A percentile compares a stretch with the other conserved stretches of the same genome.
Conservation (phyloP, 1,140 invertebrate species). For the Diploscapter pachys region DNA sequence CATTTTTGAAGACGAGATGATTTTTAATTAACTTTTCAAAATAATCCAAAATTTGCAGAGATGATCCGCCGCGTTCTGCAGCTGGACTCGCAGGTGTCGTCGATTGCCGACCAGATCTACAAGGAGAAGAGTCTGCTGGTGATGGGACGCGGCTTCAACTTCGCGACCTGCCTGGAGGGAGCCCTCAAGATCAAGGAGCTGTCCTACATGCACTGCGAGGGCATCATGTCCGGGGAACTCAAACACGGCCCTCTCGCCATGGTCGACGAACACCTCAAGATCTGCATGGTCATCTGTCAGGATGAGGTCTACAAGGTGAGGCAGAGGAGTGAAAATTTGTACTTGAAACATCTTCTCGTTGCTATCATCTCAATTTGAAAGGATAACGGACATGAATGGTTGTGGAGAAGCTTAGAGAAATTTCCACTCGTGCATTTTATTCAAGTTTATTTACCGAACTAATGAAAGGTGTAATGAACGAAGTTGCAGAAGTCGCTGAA, state of each 20-base stretch:
- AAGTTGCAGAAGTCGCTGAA: conserved; percentile 86
- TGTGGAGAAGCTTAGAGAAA: no score
- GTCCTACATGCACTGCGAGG: conserved; percentile 99
- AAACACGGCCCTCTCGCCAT: conserved; percentile 97
- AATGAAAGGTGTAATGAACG: no score
- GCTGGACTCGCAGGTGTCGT: conserved; percentile 78
- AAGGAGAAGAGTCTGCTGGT: conserved; percentile 89
- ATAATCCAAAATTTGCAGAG: conserved; percentile 52
- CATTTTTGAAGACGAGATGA: no score
- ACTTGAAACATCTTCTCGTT: background rate
- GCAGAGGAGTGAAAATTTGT: conserved; percentile 16
- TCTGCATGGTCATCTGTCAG: conserved; percentile 93
- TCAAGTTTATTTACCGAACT: no score
- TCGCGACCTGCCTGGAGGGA: conserved; percentile 95
- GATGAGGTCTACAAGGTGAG: conserved; percentile 85
- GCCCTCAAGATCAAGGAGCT: conserved; percentile 84
- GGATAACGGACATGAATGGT: no score
- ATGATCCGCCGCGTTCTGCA: conserved; percentile 72
- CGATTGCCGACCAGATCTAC: conserved; percentile 85
- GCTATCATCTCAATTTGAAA: no score
- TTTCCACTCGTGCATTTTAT: no score
- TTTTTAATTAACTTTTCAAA: background rate
- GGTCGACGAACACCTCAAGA: conserved; percentile 93
- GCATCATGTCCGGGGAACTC: conserved; percentile 94
- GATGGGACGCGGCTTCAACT: conserved; percentile 98